Conservation (phyloP, 2,113 vertebrate species). For the Drymodes brunneopygia region DNA sequence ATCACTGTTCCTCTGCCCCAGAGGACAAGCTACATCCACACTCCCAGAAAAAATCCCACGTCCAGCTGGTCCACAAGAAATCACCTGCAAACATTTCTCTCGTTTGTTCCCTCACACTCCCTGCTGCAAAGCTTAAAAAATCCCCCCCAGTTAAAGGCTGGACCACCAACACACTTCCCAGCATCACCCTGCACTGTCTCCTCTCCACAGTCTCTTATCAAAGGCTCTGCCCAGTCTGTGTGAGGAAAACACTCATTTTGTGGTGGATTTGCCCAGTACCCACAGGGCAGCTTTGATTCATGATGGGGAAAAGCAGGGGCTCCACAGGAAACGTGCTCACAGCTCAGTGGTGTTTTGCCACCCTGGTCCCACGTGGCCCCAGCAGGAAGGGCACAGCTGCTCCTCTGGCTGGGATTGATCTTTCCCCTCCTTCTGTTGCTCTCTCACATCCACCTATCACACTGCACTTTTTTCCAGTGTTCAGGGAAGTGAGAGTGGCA, state of each 20-base stretch:
- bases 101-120: background rate
- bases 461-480: background rate
- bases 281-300: background rate
- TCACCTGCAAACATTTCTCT: background rate
- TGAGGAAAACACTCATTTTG: background rate
- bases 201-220: background rate
- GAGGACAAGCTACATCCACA: background rate
- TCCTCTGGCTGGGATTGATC: background rate
- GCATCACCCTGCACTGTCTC: background rate
- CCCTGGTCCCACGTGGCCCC: rapidly evolving
- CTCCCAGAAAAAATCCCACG: rapidly evolving
- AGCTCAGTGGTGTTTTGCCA: background rate
- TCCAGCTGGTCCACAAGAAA: background rate
- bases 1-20: background rate
- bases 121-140: background rate
- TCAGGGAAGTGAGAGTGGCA: background rate
- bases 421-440: background rate
- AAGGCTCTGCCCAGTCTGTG: background rate
- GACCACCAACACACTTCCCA: background rate
- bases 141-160: background rate
- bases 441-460: background rate
- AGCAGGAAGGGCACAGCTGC: background rate
- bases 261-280: background rate
- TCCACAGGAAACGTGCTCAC: background rate
- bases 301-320: background rate